phyloP scores from a whole-genome alignment of 1,140 invertebrate genomes.

The Drosophila sturtevanti region DNA sequence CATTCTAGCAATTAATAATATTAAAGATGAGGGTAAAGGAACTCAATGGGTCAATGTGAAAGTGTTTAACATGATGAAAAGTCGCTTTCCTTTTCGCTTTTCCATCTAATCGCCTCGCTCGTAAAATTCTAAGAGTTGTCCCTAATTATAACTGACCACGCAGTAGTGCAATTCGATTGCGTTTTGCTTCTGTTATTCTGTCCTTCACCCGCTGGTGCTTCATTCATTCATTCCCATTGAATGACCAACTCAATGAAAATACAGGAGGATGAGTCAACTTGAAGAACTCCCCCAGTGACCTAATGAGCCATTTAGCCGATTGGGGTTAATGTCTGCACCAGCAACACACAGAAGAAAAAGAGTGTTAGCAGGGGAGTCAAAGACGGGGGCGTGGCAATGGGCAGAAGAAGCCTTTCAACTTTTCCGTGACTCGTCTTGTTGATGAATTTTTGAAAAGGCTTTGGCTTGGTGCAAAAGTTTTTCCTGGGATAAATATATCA shows the following conservation, averaged over 20 bases:
- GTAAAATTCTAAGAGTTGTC: constrained; percentile 55
- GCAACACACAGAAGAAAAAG: not conserved
- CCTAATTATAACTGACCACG: constrained; percentile 79
- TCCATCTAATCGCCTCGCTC: constrained; percentile 57
- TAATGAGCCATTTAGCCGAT: constrained; percentile 75
- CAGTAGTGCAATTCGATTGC: constrained; percentile 68
- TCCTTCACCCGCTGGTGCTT: not conserved
- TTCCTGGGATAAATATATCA: constrained; percentile 55
- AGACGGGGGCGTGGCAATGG: not conserved
- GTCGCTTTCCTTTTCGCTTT: constrained; percentile 30
- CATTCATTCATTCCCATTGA: constrained; percentile 28
- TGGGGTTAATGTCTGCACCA: constrained; percentile 68
- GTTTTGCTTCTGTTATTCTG: constrained; percentile 33
- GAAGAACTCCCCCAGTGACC: constrained; percentile 60
- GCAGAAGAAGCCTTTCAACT: constrained; percentile 14
- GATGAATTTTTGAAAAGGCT: constrained; percentile 74
- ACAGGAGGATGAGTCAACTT: constrained; percentile 9
- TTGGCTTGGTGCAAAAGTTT: constrained; percentile 30
- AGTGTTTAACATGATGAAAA: constrained; percentile 36
- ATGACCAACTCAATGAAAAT: constrained; percentile 32
- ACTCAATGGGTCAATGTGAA: constrained; percentile 37
- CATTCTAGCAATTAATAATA: constrained; percentile 71
- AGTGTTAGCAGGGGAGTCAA: constrained; percentile 24
- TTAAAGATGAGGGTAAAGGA: constrained; percentile 38
- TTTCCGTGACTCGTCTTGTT: constrained; percentile 38